Base-by-base conservation (phyloP, 2,888 invertebrate species). In the Cremastinae sp. region DNA sequence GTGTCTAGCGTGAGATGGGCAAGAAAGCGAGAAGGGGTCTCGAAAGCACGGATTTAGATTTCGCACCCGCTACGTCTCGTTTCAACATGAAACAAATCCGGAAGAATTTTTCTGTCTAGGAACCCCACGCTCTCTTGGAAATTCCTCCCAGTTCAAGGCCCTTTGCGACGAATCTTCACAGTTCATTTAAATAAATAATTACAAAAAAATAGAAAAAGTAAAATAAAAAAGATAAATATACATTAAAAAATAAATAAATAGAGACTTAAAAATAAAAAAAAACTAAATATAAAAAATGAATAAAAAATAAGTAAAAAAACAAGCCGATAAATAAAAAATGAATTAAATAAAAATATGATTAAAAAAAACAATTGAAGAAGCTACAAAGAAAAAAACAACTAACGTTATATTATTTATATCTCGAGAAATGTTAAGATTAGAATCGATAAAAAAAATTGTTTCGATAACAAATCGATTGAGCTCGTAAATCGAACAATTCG, bases 41-140 rank as follows among this genome's bases (percentile, higher is more conserved):
- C 18, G n/a, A n/a, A 14, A 58, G 58, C 43, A 66, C 75, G 56
- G 66, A 75, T 75, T 75, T 75, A 75, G 75, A 71, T 61, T 74
- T 45, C n/a, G 53, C 59, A 71, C 70, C 28, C 20, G 59, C 45
- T 36, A 51, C 59, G 12, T 36, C 36, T 43, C 73, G 18, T 64
- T 58, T 53, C 65, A 20, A 28, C 51, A 28, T 56, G 51, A 12
- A 65, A 75, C 62, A 62, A 75, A 66, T 75, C 71, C 66, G 41
- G 14, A 66, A 58, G 65, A 62, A 75, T 61, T 75, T 71, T 56
- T 51, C 43, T 51, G 14, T 36, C n/a, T 28, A 47, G 12, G 18
- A 12, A 8, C 18, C 9, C 41, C n/a, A n/a, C n/a, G n/a, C 20
- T 18, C 41, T 51, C 20, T 12, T 14, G 20, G 1, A 16, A 18